phyloP scores from a whole-genome alignment of 2,113 vertebrate species.

The Hirundichthys speculiger region DNA sequence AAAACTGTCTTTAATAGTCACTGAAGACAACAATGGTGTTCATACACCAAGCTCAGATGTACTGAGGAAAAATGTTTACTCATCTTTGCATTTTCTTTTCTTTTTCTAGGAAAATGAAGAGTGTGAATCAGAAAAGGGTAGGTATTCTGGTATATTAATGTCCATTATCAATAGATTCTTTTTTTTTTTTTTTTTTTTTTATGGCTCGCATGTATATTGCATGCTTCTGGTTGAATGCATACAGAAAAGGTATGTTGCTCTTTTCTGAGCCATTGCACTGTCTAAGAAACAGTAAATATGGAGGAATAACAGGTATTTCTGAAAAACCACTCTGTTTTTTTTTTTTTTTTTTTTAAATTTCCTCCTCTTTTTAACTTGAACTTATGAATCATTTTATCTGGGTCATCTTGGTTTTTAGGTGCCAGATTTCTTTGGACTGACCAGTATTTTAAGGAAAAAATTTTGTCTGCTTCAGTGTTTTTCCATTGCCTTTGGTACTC shows the following conservation, averaged over 20 bases:
- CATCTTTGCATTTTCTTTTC: constrained; percentile 67
- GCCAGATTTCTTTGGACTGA: constrained; percentile 5
- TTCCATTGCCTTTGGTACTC: constrained; percentile 25
- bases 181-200: constrained; percentile 22
- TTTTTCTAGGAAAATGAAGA: constrained; percentile 90
- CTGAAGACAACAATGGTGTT: too few species aligned
- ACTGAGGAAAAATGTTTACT: background rate
- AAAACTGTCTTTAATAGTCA: too few species aligned
- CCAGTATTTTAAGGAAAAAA: constrained; percentile 4
- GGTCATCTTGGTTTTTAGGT: constrained; percentile 1
- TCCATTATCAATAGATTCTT: constrained; percentile 23
- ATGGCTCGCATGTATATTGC: constrained; percentile 5
- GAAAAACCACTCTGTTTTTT: too few species aligned
- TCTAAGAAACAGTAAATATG: constrained; percentile 3
- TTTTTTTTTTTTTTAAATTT: too few species aligned
- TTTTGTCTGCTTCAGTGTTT: constrained; percentile 13
- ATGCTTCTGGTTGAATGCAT: constrained; percentile 29
- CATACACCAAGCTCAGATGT: too few species aligned
- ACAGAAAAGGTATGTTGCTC: constrained; percentile 24
- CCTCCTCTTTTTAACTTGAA: background rate
- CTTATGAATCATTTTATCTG: constrained; percentile 1
- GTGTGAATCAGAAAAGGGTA: constrained; percentile 96
- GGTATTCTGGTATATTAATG: constrained; percentile 70
- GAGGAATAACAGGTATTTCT: constrained; percentile 8
- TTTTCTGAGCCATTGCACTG: constrained; percentile 7